phyloP scores from a whole-genome alignment of 2,113 vertebrate species.

The Cromileptes altivelis region DNA sequence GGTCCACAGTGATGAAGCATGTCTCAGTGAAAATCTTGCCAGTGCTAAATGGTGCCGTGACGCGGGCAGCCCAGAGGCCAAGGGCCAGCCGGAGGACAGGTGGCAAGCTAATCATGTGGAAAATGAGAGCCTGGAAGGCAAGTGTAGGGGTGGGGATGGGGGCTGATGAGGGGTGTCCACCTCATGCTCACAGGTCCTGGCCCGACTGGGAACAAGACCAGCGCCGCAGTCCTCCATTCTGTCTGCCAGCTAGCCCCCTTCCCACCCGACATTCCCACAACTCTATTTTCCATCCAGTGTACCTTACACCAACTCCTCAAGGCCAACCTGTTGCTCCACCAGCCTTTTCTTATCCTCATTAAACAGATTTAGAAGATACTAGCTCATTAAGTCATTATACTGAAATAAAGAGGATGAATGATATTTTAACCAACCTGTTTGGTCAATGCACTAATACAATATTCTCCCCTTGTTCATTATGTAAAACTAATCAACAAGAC shows the following conservation, averaged over 20 bases:
- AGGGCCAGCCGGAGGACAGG: constrained; percentile 83
- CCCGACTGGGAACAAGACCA: constrained; percentile 76
- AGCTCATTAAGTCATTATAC: constrained; percentile 40
- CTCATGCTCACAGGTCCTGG: constrained; percentile 76
- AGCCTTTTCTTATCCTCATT: constrained; percentile 35
- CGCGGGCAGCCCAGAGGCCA: constrained; percentile 69
- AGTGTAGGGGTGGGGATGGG: constrained; percentile 63
- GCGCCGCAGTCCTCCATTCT: constrained; percentile 33
- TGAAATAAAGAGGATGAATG: constrained; percentile 51
- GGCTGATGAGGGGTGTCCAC: constrained; percentile 76
- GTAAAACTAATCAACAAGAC: constrained; percentile 44
- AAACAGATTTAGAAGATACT: constrained; percentile 37
- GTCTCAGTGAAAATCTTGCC: constrained; percentile 68
- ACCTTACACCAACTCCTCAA: constrained; percentile 7
- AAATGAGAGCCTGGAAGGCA: constrained; percentile 84
- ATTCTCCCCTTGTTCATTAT: constrained; percentile 48
- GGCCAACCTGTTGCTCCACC: constrained; percentile 47
- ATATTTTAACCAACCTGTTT: constrained; percentile 41
- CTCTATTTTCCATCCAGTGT: constrained; percentile 48
- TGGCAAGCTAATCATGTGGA: constrained; percentile 87
- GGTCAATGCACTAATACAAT: constrained; percentile 28
- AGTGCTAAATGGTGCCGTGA: constrained; percentile 78
- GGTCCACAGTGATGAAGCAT: constrained; percentile 51
- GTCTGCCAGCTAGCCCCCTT: constrained; percentile 53
- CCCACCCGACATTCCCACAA: constrained; percentile 47